Evolutionary conservation across 1,140 invertebrate genomes (phyloP).

Genomic region (Centruroides vittatus): DNA sequence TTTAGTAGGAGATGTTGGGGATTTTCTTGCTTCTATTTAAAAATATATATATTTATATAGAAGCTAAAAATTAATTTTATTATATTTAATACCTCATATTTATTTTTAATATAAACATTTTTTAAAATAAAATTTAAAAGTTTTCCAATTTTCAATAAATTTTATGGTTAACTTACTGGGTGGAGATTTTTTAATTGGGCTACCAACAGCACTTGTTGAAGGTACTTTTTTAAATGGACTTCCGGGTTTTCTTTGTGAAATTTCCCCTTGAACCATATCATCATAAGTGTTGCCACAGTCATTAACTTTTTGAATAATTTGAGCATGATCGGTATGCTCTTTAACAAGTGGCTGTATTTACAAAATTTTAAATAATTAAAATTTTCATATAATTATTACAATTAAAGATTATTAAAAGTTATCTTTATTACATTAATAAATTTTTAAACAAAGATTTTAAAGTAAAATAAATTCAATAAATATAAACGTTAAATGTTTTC

Average conservation of each 20-base stretch:
- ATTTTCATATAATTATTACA: neutral
- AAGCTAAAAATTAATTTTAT: too few species aligned
- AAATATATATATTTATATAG: too few species aligned
- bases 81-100: too few species aligned
- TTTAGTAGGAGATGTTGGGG: constrained; percentile 3
- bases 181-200: constrained; percentile 10
- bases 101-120: too few species aligned
- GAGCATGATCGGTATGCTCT: constrained; percentile 71
- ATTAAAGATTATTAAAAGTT: neutral
- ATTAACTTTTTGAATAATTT: constrained; percentile 79
- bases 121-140: too few species aligned
- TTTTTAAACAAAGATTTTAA: too few species aligned
- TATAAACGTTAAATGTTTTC: too few species aligned
- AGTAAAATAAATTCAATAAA: too few species aligned
- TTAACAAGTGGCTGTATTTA: constrained; percentile 54
- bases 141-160: too few species aligned
- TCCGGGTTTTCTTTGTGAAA: constrained; percentile 39
- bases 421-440: too few species aligned
- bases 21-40: neutral
- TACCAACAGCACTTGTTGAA: neutral
- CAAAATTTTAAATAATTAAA: neutral
- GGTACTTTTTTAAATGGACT: constrained; percentile 9
- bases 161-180: constrained; percentile 1
- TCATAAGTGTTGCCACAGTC: constrained; percentile 75
- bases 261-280: constrained; percentile 47